Evolutionary conservation across 1,140 invertebrate species (phyloP).

Genomic region (Leucophenga varia): DNA sequence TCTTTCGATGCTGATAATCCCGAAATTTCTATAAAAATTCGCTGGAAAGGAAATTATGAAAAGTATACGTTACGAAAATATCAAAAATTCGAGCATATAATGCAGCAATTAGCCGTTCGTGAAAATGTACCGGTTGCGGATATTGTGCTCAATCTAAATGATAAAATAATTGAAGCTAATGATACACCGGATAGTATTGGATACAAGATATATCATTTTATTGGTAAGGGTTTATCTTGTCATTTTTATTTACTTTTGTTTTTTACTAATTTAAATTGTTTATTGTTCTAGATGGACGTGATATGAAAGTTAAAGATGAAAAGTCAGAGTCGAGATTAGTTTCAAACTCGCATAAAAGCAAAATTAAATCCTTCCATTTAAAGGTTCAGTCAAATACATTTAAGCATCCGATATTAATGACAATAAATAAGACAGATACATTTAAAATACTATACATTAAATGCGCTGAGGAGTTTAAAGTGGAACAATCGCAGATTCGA

Average conservation of each 20-base stretch:
- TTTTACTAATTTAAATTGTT: background rate
- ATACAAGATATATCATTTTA: slow-evolving; percentile 34
- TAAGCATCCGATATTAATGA: slow-evolving; percentile 34
- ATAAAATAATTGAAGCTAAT: slow-evolving; percentile 21
- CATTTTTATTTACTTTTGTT: background rate
- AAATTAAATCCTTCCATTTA: slow-evolving; percentile 28
- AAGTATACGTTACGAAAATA: slow-evolving; percentile 32
- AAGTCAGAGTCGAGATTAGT: background rate
- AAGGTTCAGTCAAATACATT: slow-evolving; percentile 39
- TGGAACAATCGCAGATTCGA: too few species aligned
- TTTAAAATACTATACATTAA: slow-evolving; percentile 45
- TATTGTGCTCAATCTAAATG: slow-evolving; percentile 30
- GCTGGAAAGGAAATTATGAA: slow-evolving; percentile 38
- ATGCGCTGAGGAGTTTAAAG: slow-evolving; percentile 39
- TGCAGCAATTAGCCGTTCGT: slow-evolving; percentile 36
- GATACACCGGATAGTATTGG: slow-evolving; percentile 35
- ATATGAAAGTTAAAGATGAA: slow-evolving; percentile 13
- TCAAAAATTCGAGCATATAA: slow-evolving; percentile 41
- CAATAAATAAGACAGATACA: slow-evolving; percentile 29
- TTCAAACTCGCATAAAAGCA: background rate
- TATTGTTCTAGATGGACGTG: slow-evolving; percentile 27
- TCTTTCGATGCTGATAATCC: slow-evolving; percentile 33
- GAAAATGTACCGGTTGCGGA: slow-evolving; percentile 23
- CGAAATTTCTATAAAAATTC: slow-evolving; percentile 28
- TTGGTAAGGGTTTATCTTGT: slow-evolving; percentile 14